Evolutionary conservation across 2,113 vertebrate genomes (phyloP), one percentile per base, ranked within the genome.

Genomic region (Nothocercus julius): DNA sequence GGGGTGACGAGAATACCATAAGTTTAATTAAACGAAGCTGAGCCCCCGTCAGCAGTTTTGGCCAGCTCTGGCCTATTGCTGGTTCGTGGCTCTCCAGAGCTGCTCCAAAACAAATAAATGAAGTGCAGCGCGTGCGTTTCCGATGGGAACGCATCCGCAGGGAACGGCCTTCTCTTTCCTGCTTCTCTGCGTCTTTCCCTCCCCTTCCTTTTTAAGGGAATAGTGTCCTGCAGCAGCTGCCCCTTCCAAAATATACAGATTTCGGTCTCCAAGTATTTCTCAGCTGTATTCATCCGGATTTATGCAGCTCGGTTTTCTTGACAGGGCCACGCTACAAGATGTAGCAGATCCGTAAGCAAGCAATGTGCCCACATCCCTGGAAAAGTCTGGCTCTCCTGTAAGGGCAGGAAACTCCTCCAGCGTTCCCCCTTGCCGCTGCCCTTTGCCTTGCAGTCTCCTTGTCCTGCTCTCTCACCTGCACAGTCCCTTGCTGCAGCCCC

Each of bases 341-440:
- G 38, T 38, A 32, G 32, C 47, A 25, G 8, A 3, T 30, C 13
- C 44, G 20, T 25, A 25, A 62, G 47, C 13, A 14, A n/a, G 4
- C 1, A 0, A 2, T 6, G 61, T 19, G 3, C 13, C 17, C 2
- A 0, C 6, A 4, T 27, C 17, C 54, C n/a, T 24, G 9, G 28
- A 24, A 17, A 76, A 53, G 11, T n/a, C 14, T 3, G 18, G 27
- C 40, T 13, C 9, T 3, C 8, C 44, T 75, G 42, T 3, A 0
- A 3, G 27, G 47, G 68, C 2, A 56, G 13, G 47, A 25, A 20
- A 6, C 45, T 28, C 25, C 74, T 73, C 83, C 79, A 47, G 19
- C 44, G 15, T 44, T 44, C 44, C 12, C 44, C 44, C 44, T 44
- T 16, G 44, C 44, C 44, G 15, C 40, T 13, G 13, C 40, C 40